Conservation (phyloP, 2,113 vertebrate species). For the Lethenteron camtschaticum region DNA sequence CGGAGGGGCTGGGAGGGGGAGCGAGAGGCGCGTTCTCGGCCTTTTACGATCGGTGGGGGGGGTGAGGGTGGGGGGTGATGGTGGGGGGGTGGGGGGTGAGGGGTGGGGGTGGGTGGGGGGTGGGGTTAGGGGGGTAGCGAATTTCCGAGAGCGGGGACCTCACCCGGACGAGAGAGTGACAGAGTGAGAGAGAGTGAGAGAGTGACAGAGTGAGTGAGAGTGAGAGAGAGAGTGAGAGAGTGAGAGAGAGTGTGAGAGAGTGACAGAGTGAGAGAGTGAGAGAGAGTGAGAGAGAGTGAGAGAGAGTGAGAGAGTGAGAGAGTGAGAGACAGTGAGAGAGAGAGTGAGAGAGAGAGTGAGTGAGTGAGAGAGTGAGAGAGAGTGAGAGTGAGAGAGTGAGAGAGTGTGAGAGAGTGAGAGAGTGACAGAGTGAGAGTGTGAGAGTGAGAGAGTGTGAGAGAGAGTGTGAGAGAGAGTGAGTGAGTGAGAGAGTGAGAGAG, state of each 20-base stretch:
- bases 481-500: background rate
- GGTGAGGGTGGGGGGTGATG: background rate
- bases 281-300: background rate
- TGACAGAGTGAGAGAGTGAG: background rate
- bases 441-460: background rate
- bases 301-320: background rate
- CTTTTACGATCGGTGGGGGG: background rate
- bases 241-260: background rate
- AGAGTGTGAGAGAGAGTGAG: background rate
- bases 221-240: background rate
- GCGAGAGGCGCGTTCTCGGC: background rate
- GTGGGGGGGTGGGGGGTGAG: background rate
- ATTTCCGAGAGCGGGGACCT: background rate
- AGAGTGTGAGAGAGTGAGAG: background rate
- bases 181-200: background rate
- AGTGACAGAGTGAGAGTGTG: background rate
- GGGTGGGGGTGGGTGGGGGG: background rate
- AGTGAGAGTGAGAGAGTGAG: background rate
- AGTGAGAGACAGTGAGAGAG: slow-evolving; percentile 10
- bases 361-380: slow-evolving; percentile 9
- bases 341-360: slow-evolving; percentile 9
- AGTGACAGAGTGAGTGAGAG: background rate
- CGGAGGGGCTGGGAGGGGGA: background rate
- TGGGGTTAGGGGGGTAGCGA: background rate
- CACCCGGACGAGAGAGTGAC: background rate